Percentiles rank a stretch among this genome's conserved stretches.
These are phyloP conservation scores for Ginglymostoma cirratum DNA, from an alignment of 2,113 vertebrate species.

Conservation along the genomic window DNA sequence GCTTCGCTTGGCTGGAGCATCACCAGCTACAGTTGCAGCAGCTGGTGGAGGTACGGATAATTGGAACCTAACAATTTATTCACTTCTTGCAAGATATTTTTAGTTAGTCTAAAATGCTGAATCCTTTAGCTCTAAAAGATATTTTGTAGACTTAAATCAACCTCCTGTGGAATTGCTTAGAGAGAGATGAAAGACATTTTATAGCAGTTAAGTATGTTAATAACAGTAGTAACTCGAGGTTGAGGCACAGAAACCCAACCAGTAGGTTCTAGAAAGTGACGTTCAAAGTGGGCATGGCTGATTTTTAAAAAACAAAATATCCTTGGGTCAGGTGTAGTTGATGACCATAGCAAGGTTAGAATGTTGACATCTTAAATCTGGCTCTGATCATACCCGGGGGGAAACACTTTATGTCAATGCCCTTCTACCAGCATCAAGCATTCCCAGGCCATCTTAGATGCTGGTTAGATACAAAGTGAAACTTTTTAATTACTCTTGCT, in stretches of 20 bases:
- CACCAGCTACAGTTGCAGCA: conserved; percentile 81
- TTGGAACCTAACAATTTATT: not conserved
- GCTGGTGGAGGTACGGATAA: conserved; percentile 65
- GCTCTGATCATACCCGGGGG: not conserved
- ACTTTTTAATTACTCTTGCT: not conserved
- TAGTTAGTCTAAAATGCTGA: not conserved
- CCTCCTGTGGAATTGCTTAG: not conserved
- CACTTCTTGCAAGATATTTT: not conserved
- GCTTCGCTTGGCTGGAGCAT: conserved; percentile 84
- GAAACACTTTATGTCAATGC: not conserved
- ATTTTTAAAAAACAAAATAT: not conserved
- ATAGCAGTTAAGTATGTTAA: not conserved
- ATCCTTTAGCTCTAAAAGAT: not conserved
- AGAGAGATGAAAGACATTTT: not conserved
- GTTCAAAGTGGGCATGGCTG: not conserved
- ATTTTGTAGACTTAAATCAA: not conserved
- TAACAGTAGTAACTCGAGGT: not conserved
- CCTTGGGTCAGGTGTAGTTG: not conserved
- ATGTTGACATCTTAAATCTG: not conserved
- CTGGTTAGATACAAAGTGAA: not conserved
- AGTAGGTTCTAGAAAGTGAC: not conserved
- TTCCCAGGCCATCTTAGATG: not conserved
- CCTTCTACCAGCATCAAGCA: not conserved
- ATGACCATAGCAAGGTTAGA: not conserved
- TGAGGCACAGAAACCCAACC: not conserved